These are phyloP conservation scores for Notolabrus celidotus DNA, from an alignment of 2,797 vertebrate genomes.

Conservation along the genomic window DNA sequence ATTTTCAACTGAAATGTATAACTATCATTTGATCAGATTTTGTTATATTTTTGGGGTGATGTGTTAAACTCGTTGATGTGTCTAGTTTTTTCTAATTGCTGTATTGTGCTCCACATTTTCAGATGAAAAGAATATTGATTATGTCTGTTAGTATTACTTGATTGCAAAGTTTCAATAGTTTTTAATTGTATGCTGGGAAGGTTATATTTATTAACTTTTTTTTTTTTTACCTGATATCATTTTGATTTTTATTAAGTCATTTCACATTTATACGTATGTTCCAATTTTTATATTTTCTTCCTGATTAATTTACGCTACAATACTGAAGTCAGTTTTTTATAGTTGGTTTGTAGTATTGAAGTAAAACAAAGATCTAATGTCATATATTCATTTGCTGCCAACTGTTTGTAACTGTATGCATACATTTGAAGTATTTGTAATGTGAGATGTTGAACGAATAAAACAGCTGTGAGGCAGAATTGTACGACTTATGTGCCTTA, in stretches of 20 bases:
- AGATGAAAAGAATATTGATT: conserved; percentile 97
- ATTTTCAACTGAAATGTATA: conserved; percentile 99
- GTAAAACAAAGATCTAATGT: conserved; percentile 95
- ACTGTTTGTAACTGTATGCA: conserved; percentile 99
- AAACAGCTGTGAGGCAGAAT: conserved; percentile 93
- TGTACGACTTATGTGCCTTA: neutral
- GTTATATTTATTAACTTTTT: conserved; percentile 99
- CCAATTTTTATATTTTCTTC: conserved; percentile 99
- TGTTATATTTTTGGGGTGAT: conserved; percentile 99
- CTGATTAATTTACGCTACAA: conserved; percentile 95
- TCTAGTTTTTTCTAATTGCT: conserved; percentile 99
- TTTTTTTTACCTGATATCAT: conserved; percentile 95
- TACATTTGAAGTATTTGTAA: conserved; percentile 99
- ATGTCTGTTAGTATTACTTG: conserved; percentile 99
- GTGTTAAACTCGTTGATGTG: conserved; percentile 97
- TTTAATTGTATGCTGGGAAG: conserved; percentile 99
- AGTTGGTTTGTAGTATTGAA: conserved; percentile 99
- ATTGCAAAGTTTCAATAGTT: conserved; percentile 99
- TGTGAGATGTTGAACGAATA: conserved; percentile 99
- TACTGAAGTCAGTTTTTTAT: conserved; percentile 98
- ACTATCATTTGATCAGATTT: conserved; percentile 99
- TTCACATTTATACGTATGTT: conserved; percentile 97
- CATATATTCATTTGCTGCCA: conserved; percentile 99
- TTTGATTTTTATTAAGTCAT: conserved; percentile 99
- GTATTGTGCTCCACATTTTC: conserved; percentile 98